These are phyloP conservation scores for Lasiurus borealis DNA, from an alignment of 2,113 vertebrate genomes.

Conservation along the genomic window DNA sequence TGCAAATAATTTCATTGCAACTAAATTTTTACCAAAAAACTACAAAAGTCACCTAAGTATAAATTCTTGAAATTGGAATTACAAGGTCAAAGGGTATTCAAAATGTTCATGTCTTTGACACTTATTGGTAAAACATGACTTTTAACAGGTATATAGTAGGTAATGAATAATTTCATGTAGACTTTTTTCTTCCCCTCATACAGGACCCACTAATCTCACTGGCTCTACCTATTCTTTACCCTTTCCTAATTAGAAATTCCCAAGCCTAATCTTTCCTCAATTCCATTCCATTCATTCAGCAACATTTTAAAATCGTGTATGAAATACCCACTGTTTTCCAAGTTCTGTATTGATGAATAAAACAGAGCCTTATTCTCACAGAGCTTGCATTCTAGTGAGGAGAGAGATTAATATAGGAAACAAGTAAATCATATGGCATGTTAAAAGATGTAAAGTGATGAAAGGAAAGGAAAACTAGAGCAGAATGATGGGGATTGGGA, in stretches of 20 bases:
- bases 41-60: background rate
- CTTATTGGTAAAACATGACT: background rate
- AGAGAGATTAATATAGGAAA: background rate
- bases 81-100: background rate
- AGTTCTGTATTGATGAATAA: background rate
- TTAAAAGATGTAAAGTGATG: background rate
- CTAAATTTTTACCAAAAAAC: background rate
- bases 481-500: background rate
- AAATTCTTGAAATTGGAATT: conserved; percentile 20
- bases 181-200: background rate
- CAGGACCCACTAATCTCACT: background rate
- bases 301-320: background rate
- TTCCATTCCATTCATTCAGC: background rate
- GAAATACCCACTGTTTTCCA: background rate
- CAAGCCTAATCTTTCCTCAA: background rate
- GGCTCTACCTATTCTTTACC: background rate
- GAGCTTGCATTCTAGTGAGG: background rate
- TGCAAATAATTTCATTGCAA: background rate
- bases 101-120: background rate
- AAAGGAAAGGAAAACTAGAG: background rate
- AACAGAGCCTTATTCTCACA: background rate
- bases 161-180: background rate
- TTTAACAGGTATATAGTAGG: background rate
- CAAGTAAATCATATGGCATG: background rate
- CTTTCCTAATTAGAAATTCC: conserved; percentile 3